Base-by-base conservation (phyloP, 2,113 vertebrate species). In the Onychostruthus taczanowskii region DNA sequence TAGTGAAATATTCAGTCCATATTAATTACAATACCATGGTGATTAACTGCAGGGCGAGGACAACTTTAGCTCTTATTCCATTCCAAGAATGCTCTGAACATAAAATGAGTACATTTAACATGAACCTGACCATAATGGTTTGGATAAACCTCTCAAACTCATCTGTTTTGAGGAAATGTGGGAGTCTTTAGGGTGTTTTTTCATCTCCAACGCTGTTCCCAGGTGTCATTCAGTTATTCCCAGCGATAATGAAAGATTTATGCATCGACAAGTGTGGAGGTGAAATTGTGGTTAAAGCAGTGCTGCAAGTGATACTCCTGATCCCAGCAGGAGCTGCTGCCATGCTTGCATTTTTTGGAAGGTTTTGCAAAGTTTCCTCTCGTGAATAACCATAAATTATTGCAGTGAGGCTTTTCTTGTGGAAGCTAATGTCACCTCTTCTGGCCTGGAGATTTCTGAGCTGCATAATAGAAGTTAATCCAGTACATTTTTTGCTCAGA, bases 201-300 rank as follows among this genome's bases (percentile, higher is more conserved):
- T 50, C 24, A 61, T 88, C 52, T 69, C 91, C 70, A 72, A 6
- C 84, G 30, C 74, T 75, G 37, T 86, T 92, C 87, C 96, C 87
- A 95, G 92, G 94, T 97, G 97, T 95, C 95, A 90, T 88, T 96
- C 75, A 79, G 93, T 94, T 97, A 97, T 97, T 97, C 91, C 90
- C 95, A 96, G 93, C 8, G 88, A 97, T 96, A 96, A 92, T 79
- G 84, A 82, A 97, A 98, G 97, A 98, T 98, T 97, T 98, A 98
- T 97, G 86, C 83, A 93, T 97, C 78, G 94, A 97, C 97, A 98
- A 97, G 94, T 96, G 96, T 91, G 87, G 93, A 97, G 95, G 96
- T 97, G 96, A 98, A 98, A 76, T 62, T 39, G 89, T 98, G 97
- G 97, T 95, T 97, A 97, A 96, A 95, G 95, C 84, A 94, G 77